Evolutionary conservation across 2,113 vertebrate species (phyloP).

Genomic region (Thamnaconus septentrionalis): DNA sequence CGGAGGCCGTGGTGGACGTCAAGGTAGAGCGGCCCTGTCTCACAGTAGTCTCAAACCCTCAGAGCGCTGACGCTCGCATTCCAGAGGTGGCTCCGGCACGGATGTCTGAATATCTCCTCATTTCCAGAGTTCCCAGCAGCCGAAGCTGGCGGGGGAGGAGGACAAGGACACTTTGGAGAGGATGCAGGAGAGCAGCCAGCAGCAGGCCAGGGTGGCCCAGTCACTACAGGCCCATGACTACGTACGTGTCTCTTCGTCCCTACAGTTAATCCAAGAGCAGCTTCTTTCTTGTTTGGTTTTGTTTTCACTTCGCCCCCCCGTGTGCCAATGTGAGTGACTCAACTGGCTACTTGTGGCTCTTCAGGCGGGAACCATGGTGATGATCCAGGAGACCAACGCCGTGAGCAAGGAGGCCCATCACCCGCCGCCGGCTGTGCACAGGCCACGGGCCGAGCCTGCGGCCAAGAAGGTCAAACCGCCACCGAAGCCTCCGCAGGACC

Average conservation of each 20-base stretch:
- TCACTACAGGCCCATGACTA: conserved; percentile 81
- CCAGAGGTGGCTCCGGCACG: background rate
- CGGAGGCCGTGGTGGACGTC: conserved; percentile 83
- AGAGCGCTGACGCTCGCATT: too few species aligned
- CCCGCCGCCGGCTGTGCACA: conserved; percentile 23
- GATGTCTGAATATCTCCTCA: background rate
- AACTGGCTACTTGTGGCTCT: background rate
- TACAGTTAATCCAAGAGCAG: too few species aligned
- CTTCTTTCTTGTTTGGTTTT: background rate
- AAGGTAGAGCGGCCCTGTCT: conserved; percentile 68
- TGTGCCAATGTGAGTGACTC: background rate
- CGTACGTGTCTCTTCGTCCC: conserved; percentile 51
- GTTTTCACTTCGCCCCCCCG: background rate
- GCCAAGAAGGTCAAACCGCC: conserved; percentile 75
- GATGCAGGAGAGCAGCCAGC: conserved; percentile 37
- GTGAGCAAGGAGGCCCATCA: conserved; percentile 60
- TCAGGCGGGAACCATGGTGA: conserved; percentile 76
- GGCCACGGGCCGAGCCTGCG: conserved; percentile 73
- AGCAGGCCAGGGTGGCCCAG: conserved; percentile 64
- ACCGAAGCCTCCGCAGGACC: conserved; percentile 79
- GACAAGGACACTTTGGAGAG: conserved; percentile 56
- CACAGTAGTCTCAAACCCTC: too few species aligned
- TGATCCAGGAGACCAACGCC: conserved; percentile 73
- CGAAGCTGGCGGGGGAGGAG: conserved; percentile 35
- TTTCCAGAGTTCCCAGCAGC: conserved; percentile 63